phyloP scores from a whole-genome alignment of 2,797 vertebrate species.

The Falco berigora region DNA sequence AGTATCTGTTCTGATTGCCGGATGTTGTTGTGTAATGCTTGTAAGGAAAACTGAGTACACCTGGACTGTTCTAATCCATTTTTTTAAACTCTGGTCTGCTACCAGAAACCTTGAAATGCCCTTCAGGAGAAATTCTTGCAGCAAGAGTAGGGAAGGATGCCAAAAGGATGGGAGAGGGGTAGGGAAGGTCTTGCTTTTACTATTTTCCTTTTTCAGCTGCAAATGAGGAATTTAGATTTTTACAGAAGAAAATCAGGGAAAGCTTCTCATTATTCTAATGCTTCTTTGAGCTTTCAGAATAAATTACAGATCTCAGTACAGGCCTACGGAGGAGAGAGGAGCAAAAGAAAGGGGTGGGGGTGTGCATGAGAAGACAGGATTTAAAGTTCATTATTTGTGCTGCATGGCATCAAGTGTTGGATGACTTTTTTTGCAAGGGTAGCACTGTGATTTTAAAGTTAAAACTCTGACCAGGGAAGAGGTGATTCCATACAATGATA shows the following conservation, averaged over 20 bases:
- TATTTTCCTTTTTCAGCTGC: background rate
- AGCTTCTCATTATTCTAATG: background rate
- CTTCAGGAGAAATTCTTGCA: conserved; percentile 10
- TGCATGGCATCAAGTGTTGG: background rate
- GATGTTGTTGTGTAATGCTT: background rate
- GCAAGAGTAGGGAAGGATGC: background rate
- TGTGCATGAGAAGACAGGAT: background rate
- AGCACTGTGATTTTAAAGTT: background rate
- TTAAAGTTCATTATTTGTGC: background rate
- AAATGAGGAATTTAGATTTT: background rate
- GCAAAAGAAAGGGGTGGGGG: background rate
- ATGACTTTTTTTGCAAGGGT: background rate
- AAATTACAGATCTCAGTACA: background rate
- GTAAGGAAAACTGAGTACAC: background rate
- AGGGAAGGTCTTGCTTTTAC: background rate
- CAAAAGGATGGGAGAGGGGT: background rate
- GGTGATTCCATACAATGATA: fast-evolving
- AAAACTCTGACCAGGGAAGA: background rate
- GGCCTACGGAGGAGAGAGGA: background rate
- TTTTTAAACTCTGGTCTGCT: background rate
- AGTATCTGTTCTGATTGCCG: background rate
- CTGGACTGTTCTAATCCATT: background rate
- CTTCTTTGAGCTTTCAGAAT: background rate
- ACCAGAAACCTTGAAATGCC: conserved; percentile 32
- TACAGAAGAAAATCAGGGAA: background rate